Conservation (phyloP, 2,888 invertebrate genomes). For the Malachius bipustulatus region DNA sequence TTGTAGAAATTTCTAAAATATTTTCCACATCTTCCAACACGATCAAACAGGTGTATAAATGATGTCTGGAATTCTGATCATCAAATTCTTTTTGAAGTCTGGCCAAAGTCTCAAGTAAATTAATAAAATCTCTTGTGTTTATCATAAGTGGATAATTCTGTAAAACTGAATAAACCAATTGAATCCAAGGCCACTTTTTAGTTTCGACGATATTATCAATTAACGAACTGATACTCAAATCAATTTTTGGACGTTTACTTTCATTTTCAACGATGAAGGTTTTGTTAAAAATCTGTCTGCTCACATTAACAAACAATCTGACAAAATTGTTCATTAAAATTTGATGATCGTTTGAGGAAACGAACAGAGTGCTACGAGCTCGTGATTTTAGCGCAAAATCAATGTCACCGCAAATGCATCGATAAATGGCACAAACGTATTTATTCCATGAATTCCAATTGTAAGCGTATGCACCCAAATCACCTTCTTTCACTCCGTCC, state of each 20-base stretch:
- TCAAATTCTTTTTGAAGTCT: slow-evolving; percentile 30
- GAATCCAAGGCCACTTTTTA: slow-evolving; percentile 32
- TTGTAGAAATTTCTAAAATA: slow-evolving; percentile 14
- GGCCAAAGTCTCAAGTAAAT: slow-evolving; percentile 34
- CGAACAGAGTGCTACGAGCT: slow-evolving; percentile 22
- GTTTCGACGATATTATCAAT: slow-evolving; percentile 29
- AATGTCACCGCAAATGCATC: slow-evolving; percentile 30
- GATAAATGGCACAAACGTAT: slow-evolving; percentile 33
- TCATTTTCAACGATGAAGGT: slow-evolving; percentile 13
- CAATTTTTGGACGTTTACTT: slow-evolving; percentile 28
- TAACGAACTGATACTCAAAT: slow-evolving; percentile 25
- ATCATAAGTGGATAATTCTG: slow-evolving; percentile 35
- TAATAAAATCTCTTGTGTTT: slow-evolving; percentile 28
- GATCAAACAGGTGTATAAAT: slow-evolving; percentile 31
- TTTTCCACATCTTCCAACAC: slow-evolving; percentile 23
- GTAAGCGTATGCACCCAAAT: slow-evolving; percentile 32
- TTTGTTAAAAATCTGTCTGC: slow-evolving; percentile 28
- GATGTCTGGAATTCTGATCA: slow-evolving; percentile 29
- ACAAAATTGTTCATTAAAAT: slow-evolving; percentile 24
- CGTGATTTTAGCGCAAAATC: slow-evolving; percentile 12
- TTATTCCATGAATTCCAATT: slow-evolving; percentile 37
- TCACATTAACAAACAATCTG: slow-evolving; percentile 31
- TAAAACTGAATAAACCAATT: slow-evolving; percentile 28
- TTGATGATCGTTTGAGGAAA: slow-evolving; percentile 16
- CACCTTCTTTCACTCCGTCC: slow-evolving; percentile 30